Percentiles rank a stretch among this genome's conserved stretches.
Conservation (phyloP, 2,888 invertebrate species). For the Morpho deidamia region DNA sequence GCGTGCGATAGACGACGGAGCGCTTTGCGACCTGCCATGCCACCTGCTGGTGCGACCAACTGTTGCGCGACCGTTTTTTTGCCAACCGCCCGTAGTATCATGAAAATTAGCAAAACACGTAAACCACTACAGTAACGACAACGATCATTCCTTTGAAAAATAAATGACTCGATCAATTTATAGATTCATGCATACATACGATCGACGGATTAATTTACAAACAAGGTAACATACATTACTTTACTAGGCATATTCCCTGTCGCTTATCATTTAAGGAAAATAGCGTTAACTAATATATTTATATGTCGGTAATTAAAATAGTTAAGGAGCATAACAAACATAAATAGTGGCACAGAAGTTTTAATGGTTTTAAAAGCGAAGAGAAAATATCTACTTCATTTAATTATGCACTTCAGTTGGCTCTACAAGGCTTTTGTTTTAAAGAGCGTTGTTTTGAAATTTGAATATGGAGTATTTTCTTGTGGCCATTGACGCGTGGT, state of each 20-base stretch:
- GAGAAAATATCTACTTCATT: slow-evolving; percentile 21
- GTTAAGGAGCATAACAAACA: slow-evolving; percentile 19
- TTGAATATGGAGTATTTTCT: slow-evolving; percentile 18
- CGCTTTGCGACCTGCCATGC: slow-evolving; percentile 64
- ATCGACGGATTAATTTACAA: slow-evolving; percentile 20
- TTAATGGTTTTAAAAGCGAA: slow-evolving; percentile 19
- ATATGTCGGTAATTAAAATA: slow-evolving; percentile 22
- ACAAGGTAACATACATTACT: slow-evolving; percentile 15
- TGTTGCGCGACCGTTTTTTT: slow-evolving; percentile 77
- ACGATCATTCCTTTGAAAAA: slow-evolving; percentile 4
- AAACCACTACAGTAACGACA: slow-evolving; percentile 1
- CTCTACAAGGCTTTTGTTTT: slow-evolving; percentile 42
- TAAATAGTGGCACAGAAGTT: slow-evolving; percentile 16
- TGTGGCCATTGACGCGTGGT: too few relatives aligned
- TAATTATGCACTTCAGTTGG: slow-evolving; percentile 31
- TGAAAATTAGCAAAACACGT: slow-evolving; percentile 56
- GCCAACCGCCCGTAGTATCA: slow-evolving; percentile 52
- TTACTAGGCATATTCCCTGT: slow-evolving; percentile 40
- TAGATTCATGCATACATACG: slow-evolving; percentile 8
- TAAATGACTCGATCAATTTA: neutral
- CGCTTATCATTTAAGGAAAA: slow-evolving; percentile 49
- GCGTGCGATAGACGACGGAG: slow-evolving; percentile 42
- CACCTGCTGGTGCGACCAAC: slow-evolving; percentile 72
- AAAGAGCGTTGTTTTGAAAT: slow-evolving; percentile 31
- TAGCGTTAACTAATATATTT: slow-evolving; percentile 21